Evolutionary conservation across 2,797 vertebrate species (phyloP).

Genomic region (Rhyacichthys aspro): DNA sequence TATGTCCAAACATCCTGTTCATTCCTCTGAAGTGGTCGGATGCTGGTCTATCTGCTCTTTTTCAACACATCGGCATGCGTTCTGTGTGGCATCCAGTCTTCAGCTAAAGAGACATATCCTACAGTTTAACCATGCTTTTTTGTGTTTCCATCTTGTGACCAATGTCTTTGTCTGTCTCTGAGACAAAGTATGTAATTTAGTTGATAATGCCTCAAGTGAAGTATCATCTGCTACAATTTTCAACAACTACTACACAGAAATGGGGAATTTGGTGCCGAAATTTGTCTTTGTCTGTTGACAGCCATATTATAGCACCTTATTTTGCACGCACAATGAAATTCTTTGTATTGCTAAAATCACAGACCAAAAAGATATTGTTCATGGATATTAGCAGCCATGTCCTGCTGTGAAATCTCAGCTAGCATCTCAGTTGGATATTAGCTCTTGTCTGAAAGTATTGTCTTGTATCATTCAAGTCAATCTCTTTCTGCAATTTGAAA

Average conservation of each 20-base stretch:
- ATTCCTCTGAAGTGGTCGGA: conserved; percentile 79
- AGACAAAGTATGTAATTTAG: conserved; percentile 36
- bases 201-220: conserved; percentile 39
- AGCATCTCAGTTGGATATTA: conserved; percentile 64
- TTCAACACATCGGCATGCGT: conserved; percentile 60
- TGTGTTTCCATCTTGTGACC: conserved; percentile 32
- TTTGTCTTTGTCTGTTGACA: conserved; percentile 54
- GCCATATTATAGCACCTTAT: conserved; percentile 57
- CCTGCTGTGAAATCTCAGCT: conserved; percentile 52
- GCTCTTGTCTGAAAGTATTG: conserved; percentile 43
- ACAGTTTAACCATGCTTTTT: conserved; percentile 33
- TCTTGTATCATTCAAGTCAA: conserved; percentile 37
- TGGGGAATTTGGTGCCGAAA: conserved; percentile 29
- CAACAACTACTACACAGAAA: conserved; percentile 43
- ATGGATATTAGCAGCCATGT: conserved; percentile 48
- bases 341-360: conserved; percentile 64
- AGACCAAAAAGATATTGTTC: conserved; percentile 59
- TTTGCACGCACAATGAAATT: conserved; percentile 58
- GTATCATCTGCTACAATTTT: conserved; percentile 50
- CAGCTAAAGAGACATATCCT: conserved; percentile 56
- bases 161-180: conserved; percentile 32
- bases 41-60: conserved; percentile 56
- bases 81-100: conserved; percentile 76
- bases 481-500: conserved; percentile 38
- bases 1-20: conserved; percentile 78